Evolutionary conservation across 1,140 invertebrate genomes (phyloP).

Genomic region (Octopus bimaculoides): DNA sequence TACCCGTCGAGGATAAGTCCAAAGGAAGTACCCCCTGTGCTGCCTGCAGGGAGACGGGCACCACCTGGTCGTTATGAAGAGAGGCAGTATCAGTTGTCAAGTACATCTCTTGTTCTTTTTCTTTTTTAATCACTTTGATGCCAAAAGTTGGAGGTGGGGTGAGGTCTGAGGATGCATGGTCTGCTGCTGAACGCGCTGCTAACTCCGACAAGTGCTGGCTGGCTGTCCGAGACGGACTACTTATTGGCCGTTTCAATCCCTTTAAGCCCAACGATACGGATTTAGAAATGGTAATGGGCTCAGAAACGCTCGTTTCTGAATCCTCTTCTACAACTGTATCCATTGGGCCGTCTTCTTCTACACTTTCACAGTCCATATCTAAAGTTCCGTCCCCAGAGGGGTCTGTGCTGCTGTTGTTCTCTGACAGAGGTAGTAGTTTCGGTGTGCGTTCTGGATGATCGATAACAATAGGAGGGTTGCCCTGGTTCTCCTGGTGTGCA

Average conservation of each 20-base stretch:
- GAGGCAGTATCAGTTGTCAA: neutral
- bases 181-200: neutral
- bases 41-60: neutral
- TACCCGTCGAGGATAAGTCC: neutral
- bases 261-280: neutral
- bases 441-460: conserved; percentile 4
- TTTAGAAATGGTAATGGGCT: neutral
- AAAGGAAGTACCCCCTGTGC: neutral
- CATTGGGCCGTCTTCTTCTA: neutral
- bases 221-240: neutral
- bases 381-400: neutral
- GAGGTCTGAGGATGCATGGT: neutral
- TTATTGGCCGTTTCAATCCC: neutral
- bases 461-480: neutral
- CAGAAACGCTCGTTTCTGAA: neutral
- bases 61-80: neutral
- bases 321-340: conserved; percentile 7
- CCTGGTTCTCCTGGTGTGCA: neutral
- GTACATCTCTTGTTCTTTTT: neutral
- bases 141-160: neutral
- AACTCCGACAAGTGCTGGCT: neutral
- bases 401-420: neutral
- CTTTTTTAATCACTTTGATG: neutral
- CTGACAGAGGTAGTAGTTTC: neutral
- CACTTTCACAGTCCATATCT: conserved; percentile 9